Evolutionary conservation across 2,113 vertebrate species (phyloP), one percentile per base, ranked within the genome.

Genomic region (Nematolebias whitei): DNA sequence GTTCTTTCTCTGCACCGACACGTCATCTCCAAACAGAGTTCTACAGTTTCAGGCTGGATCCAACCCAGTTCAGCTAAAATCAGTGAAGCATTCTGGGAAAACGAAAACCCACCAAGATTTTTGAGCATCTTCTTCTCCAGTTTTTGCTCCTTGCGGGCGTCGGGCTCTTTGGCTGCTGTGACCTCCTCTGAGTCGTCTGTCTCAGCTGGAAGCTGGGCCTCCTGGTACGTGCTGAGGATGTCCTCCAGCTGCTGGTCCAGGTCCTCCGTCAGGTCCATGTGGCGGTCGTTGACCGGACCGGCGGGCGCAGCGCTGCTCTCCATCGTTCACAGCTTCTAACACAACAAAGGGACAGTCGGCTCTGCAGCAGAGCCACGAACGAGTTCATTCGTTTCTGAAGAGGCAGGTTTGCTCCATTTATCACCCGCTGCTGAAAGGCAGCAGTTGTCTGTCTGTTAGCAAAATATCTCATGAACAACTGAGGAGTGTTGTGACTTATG

Each of bases 101-200:
- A 35, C 38, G 35, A 12, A 41, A 38, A 44, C 59, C 29, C 54
- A 91, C 92, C 92, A 52, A 92, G 86, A 58, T 88, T 89, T 85
- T 98, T 99, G 12, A 99, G 89, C 79, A 96, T 95, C 93, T 98
- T 99, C 91, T 97, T 99, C 84, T 98, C 96, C 70, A 92, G 65
- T 82, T 95, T 99, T 91, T 96, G 95, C 44, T 98, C 96, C 87
- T 94, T 96, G 79, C 89, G 91, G 58, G 78, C 0, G 0, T 88
- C 80, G 32, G 91, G 13, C n/a, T 94, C 94, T 77, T 92, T 95
- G 29, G 66, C 68, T 65, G 74, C 68, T 2, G 55, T 66, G 74
- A 86, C 87, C 60, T 91, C 79, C 18, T 95, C 94, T 14, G 60
- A 24, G 55, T 93, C 95, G 69, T 93, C 93, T 16, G 84, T 71